Percentiles rank a stretch among this genome's conserved stretches.
Conservation (phyloP, 2,797 vertebrate species). For the Lagodon rhomboides region DNA sequence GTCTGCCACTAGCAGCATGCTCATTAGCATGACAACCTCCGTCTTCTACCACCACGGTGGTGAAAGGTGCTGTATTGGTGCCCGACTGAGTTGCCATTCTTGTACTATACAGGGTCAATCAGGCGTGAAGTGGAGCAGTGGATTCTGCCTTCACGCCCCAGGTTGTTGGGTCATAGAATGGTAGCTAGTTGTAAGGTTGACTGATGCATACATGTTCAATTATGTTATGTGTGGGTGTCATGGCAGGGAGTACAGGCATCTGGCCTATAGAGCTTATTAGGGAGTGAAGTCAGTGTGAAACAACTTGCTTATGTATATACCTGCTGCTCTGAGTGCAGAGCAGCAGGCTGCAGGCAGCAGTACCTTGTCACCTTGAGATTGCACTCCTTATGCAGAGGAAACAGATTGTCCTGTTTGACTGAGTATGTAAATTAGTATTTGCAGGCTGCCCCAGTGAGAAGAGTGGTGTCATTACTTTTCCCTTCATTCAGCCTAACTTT, state of each 20-base stretch:
- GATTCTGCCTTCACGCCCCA: neutral
- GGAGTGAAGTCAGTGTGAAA: conserved; percentile 6
- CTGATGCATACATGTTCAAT: conserved; percentile 15
- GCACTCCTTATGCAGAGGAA: neutral
- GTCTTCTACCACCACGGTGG: neutral
- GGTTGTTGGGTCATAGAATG: conserved; percentile 1
- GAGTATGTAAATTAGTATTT: neutral
- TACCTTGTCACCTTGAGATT: neutral
- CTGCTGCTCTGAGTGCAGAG: neutral
- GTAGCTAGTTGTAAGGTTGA: conserved; percentile 32
- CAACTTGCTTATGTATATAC: neutral
- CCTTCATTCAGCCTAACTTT: neutral
- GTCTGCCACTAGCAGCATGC: conserved; percentile 4
- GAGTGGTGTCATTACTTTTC: neutral
- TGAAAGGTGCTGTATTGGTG: conserved; percentile 23
- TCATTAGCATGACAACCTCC: conserved; percentile 26
- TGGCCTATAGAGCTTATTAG: neutral
- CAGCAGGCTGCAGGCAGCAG: no score
- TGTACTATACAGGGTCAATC: conserved; percentile 43
- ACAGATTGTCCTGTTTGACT: neutral
- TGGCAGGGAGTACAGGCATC: neutral
- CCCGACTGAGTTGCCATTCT: conserved; percentile 26
- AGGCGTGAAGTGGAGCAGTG: conserved; percentile 28
- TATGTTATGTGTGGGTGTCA: conserved; percentile 1
- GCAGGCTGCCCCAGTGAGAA: neutral